Evolutionary conservation across 2,888 invertebrate species (phyloP), one percentile per base, ranked within the genome.

Genomic region (Beris morrisii): DNA sequence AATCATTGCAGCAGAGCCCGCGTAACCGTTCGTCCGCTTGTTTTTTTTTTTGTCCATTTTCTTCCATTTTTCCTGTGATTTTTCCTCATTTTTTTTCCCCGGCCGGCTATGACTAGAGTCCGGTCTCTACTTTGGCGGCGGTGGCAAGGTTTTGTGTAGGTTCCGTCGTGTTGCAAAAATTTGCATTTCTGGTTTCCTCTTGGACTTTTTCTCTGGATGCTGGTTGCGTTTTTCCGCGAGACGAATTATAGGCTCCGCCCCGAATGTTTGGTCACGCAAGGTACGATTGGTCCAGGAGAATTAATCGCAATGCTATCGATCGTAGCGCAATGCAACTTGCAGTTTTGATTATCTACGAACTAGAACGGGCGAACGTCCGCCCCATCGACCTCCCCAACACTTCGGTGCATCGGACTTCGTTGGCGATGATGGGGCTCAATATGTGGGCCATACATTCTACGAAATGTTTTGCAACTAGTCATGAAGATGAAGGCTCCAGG

Each of bases 261-360:
- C 69, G 69, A 69, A 69, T 71, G 70, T 72, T 72, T 70, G 71
- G 72, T 70, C 69, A 71, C 71, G 71, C 71, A 71, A 70, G 68
- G 71, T 69, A 70, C 70, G 71, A 72, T 72, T 72, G 72, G 72
- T 72, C 71, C 71, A 71, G 69, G 68, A 71, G 71, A 72, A 72
- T 68, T 72, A 65, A 65, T 71, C 70, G 66, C 68, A 67, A 69
- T 66, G 70, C 66, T 70, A 71, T 71, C 68, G 69, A 70, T 70
- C 69, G 69, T 67, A 54, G 64, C 70, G 70, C 68, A 68, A 65
- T 46, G 70, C 70, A 71, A 67, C 63, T 65, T 70, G 69, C 68
- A 70, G 67, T 70, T 66, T 69, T 71, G 71, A 65, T 65, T 65
- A 65, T 65, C 65, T 65, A 28, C 46, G 15, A 45, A 56, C 48